phyloP scores from a whole-genome alignment of 2,888 invertebrate species.

The Perizoma flavofasciatum region DNA sequence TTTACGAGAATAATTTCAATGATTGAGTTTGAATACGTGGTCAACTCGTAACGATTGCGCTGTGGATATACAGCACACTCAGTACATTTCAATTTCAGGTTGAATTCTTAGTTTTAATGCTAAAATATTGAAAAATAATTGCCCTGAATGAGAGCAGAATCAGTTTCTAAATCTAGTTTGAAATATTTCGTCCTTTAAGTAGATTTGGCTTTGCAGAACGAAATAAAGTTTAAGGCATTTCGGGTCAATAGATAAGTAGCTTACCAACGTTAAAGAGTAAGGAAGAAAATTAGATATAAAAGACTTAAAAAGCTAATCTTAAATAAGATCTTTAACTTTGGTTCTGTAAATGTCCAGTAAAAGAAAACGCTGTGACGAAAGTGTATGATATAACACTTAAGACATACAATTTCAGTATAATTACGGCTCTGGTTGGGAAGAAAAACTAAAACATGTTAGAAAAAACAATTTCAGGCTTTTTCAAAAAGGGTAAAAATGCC shows the following conservation, averaged over 20 bases:
- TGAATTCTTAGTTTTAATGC: conserved; percentile 3
- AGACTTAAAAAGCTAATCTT: conserved; percentile 18
- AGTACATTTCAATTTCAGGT: conserved; percentile 1
- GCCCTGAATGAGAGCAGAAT: too few species aligned
- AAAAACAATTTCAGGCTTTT: background rate
- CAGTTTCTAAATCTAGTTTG: too few species aligned
- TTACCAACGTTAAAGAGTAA: conserved; percentile 28
- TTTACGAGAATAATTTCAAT: conserved; percentile 25
- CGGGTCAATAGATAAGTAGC: conserved; percentile 39
- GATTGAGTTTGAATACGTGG: conserved; percentile 7
- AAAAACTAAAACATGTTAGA: background rate
- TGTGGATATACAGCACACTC: conserved; percentile 1
- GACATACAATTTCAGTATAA: background rate
- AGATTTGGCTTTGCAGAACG: conserved; percentile 34
- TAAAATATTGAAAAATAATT: too few species aligned
- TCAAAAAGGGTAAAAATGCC: background rate
- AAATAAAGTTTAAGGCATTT: conserved; percentile 42
- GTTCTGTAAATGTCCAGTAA: conserved; percentile 2
- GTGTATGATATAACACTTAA: background rate
- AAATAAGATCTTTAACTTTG: conserved; percentile 23
- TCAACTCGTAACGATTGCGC: conserved; percentile 15
- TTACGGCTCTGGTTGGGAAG: background rate
- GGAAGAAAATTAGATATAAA: conserved; percentile 29
- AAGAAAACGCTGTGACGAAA: background rate
- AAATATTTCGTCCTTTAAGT: conserved; percentile 13